Evolutionary conservation across 2,888 invertebrate genomes (phyloP).

Genomic region (Eupithecia vulgata): DNA sequence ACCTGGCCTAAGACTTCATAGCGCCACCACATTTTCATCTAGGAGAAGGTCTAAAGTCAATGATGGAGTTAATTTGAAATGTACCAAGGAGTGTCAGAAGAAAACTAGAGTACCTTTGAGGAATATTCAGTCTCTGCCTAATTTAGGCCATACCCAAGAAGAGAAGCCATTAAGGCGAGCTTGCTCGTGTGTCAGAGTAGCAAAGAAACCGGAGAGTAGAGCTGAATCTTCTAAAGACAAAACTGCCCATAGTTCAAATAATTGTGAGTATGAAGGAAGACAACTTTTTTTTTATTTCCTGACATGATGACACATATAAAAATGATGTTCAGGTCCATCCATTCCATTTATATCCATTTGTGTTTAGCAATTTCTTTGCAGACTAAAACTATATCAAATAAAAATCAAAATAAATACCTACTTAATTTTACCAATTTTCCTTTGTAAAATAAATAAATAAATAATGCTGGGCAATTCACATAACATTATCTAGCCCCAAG

Average conservation of each 20-base stretch:
- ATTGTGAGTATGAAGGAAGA: constrained; percentile 60
- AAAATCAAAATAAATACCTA: neutral
- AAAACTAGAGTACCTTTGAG: constrained; percentile 44
- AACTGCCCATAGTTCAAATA: constrained; percentile 55
- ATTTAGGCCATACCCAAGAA: constrained; percentile 54
- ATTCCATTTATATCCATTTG: too few relatives aligned
- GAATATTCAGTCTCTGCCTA: constrained; percentile 68
- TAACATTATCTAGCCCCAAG: too few relatives aligned
- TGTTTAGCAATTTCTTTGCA: neutral
- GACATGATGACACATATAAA: too few relatives aligned
- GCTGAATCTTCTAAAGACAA: constrained; percentile 54
- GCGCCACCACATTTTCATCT: constrained; percentile 78
- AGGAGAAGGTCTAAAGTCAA: constrained; percentile 65
- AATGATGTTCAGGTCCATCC: too few relatives aligned
- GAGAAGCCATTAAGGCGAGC: constrained; percentile 62
- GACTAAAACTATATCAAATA: neutral
- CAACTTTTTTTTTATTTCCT: neutral
- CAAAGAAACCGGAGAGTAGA: constrained; percentile 55
- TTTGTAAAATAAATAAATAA: too few relatives aligned
- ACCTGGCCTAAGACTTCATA: constrained; percentile 71
- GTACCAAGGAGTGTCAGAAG: constrained; percentile 62
- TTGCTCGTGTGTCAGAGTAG: constrained; percentile 70
- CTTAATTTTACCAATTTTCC: neutral
- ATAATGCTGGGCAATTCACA: too few relatives aligned
- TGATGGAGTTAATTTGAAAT: constrained; percentile 51